Conservation (phyloP, 2,113 vertebrate species). For the Amphiprion ocellaris region DNA sequence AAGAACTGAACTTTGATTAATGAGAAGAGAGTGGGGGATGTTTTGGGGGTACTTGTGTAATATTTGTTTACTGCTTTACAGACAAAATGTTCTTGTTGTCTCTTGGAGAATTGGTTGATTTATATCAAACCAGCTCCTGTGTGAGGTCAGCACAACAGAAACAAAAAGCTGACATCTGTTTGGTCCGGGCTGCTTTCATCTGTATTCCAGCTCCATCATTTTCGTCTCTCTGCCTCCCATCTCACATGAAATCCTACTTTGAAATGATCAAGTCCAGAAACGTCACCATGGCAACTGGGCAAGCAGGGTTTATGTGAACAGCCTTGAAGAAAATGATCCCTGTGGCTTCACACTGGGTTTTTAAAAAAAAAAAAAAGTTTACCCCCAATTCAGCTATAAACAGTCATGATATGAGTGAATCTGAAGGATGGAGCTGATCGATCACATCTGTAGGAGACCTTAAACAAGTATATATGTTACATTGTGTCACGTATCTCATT, state of each 20-base stretch:
- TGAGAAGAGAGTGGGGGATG: neutral
- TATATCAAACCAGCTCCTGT: neutral
- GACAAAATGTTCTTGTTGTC: neutral
- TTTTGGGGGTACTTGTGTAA: neutral
- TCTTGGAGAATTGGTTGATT: neutral
- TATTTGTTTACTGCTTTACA: neutral
- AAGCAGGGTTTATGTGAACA: constrained; percentile 68
- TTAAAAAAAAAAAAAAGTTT: too few species aligned
- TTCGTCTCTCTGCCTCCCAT: constrained; percentile 22
- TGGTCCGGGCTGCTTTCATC: constrained; percentile 63
- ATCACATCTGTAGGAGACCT: constrained; percentile 38
- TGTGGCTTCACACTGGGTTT: neutral
- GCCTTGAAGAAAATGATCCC: constrained; percentile 59
- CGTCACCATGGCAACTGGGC: constrained; percentile 82
- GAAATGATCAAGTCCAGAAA: constrained; percentile 75
- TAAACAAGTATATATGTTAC: constrained; percentile 15
- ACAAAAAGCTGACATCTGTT: constrained; percentile 60
- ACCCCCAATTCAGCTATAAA: constrained; percentile 12
- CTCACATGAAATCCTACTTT: constrained; percentile 77
- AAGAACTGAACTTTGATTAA: neutral
- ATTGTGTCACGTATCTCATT: neutral
- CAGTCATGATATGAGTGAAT: constrained; percentile 12
- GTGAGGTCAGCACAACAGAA: neutral
- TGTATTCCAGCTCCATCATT: constrained; percentile 76
- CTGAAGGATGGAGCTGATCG: constrained; percentile 27